phyloP scores from a whole-genome alignment of 1,140 invertebrate genomes.

The Antheraea mylitta region DNA sequence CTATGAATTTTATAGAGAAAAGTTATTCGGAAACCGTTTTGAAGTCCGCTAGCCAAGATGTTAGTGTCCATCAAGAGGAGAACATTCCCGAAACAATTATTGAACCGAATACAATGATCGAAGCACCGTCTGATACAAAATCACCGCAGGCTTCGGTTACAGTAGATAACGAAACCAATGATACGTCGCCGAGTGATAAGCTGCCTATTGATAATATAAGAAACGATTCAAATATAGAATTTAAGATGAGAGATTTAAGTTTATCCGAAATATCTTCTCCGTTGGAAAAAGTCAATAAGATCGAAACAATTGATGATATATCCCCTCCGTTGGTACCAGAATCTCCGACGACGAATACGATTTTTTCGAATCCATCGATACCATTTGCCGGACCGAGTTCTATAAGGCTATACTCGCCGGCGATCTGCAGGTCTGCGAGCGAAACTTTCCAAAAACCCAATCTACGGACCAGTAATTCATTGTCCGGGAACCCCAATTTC shows the following conservation, averaged over 20 bases:
- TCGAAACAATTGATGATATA: slow-evolving; percentile 27
- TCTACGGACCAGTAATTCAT: slow-evolving; percentile 33
- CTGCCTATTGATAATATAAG: slow-evolving; percentile 10
- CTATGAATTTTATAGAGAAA: slow-evolving; percentile 80
- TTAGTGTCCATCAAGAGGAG: slow-evolving; percentile 19
- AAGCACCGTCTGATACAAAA: slow-evolving; percentile 23
- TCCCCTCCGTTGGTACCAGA: slow-evolving; percentile 31
- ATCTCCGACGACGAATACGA: slow-evolving; percentile 20
- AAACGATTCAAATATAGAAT: slow-evolving; percentile 15
- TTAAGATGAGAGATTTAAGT: slow-evolving; percentile 64
- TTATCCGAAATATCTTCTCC: slow-evolving; percentile 51
- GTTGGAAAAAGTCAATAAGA: slow-evolving; percentile 32
- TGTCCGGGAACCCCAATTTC: slow-evolving; percentile 34
- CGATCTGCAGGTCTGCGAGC: slow-evolving; percentile 59
- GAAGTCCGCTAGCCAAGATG: slow-evolving; percentile 40
- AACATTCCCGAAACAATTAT: neutral
- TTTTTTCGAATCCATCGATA: slow-evolving; percentile 23
- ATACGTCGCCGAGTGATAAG: slow-evolving; percentile 32
- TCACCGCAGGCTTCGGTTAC: slow-evolving; percentile 28
- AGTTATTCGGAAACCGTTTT: slow-evolving; percentile 57
- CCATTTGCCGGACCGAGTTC: slow-evolving; percentile 33
- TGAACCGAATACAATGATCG: slow-evolving; percentile 14
- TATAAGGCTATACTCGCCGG: slow-evolving; percentile 52
- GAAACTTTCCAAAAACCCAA: slow-evolving; percentile 47
- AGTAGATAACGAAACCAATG: slow-evolving; percentile 29